These are phyloP conservation scores for Antrozous pallidus DNA, from an alignment of 2,797 vertebrate species.

Conservation along the genomic window DNA sequence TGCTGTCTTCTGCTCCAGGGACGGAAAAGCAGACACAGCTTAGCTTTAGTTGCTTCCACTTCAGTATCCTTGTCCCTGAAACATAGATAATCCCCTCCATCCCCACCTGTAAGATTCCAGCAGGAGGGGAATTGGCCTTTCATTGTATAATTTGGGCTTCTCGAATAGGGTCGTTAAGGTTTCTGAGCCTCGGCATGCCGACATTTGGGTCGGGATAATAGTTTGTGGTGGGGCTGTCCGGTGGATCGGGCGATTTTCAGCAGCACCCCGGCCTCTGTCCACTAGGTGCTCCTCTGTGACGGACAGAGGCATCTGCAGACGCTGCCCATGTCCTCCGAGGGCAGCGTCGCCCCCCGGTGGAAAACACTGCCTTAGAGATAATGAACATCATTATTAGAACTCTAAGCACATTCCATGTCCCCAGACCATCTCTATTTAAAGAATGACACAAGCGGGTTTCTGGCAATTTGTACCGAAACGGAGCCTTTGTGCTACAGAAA, in stretches of 20 bases:
- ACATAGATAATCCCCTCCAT: no score
- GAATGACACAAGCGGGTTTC: neutral
- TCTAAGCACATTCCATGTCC: neutral
- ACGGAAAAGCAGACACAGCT: neutral
- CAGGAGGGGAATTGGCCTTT: neutral
- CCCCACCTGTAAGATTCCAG: neutral
- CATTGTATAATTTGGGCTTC: neutral
- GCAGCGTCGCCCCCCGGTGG: rapidly evolving
- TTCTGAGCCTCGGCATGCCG: neutral
- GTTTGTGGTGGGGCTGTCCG: neutral
- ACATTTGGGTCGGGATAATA: neutral
- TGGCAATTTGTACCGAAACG: neutral
- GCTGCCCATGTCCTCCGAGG: neutral
- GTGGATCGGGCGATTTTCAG: neutral
- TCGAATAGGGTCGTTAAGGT: neutral
- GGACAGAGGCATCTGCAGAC: neutral
- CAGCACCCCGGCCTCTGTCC: neutral
- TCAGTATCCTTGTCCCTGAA: neutral
- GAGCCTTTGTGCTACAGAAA: neutral
- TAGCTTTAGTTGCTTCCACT: neutral
- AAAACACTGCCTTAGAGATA: neutral
- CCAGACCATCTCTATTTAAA: neutral
- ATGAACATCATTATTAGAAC: neutral
- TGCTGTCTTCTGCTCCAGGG: neutral
- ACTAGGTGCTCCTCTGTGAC: neutral